Conservation (phyloP, 1,140 invertebrate genomes). For the Cyrtorhinus lividipennis region DNA sequence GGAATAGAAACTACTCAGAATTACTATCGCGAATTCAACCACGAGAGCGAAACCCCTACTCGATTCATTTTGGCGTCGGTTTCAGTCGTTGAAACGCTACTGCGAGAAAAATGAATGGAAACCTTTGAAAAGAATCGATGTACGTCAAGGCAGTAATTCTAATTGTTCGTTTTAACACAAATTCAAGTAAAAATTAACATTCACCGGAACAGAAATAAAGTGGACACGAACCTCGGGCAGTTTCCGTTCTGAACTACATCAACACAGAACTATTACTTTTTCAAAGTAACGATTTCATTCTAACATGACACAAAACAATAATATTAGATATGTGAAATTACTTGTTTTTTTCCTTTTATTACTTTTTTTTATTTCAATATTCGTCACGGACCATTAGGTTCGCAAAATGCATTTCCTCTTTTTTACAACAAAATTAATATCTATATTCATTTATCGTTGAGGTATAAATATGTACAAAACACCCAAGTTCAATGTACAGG, state of each 20-base stretch:
- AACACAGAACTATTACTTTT: neutral
- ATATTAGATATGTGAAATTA: constrained; percentile 5
- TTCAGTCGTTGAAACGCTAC: constrained; percentile 4
- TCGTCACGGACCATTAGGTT: neutral
- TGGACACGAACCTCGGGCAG: too few species aligned
- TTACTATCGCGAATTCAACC: too few species aligned
- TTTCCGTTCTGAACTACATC: too few species aligned
- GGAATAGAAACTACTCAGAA: neutral
- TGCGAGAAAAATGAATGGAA: too few species aligned
- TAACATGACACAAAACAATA: neutral
- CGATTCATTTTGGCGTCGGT: constrained; percentile 11
- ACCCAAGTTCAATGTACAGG: constrained; percentile 17
- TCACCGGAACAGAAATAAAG: too few species aligned
- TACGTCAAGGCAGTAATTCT: too few species aligned
- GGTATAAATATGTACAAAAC: constrained; percentile 20
- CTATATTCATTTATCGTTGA: neutral
- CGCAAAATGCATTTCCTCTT: constrained; percentile 9
- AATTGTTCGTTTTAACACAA: too few species aligned
- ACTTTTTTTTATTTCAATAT: neutral
- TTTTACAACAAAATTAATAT: constrained; percentile 13
- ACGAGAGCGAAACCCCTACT: too few species aligned
- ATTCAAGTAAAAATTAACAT: too few species aligned
- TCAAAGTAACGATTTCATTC: neutral
- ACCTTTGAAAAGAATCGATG: too few species aligned
- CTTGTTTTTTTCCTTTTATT: neutral